Evolutionary conservation across 2,888 invertebrate species (phyloP).

Genomic region (Drosophila monieri): DNA sequence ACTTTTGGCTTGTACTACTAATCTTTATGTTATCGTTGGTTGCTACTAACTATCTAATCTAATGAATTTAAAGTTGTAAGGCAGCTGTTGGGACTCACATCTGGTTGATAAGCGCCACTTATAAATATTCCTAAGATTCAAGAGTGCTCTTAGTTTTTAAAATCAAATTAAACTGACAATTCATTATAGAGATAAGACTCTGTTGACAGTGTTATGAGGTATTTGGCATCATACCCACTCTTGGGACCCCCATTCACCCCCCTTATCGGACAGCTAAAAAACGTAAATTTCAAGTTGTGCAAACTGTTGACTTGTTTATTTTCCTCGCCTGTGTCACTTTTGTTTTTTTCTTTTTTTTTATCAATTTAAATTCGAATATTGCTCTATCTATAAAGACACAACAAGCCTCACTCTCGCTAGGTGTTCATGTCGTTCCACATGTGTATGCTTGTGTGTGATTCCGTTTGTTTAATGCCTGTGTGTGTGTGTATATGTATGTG

Average conservation of each 20-base stretch:
- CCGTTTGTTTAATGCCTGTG: slow-evolving; percentile 18
- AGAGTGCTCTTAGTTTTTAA: neutral
- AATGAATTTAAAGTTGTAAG: neutral
- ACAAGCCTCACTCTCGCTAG: slow-evolving; percentile 45
- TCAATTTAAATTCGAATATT: slow-evolving; percentile 78
- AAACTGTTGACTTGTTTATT: slow-evolving; percentile 39
- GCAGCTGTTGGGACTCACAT: neutral
- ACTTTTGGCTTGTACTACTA: neutral
- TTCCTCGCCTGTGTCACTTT: slow-evolving; percentile 35
- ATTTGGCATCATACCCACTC: neutral
- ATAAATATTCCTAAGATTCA: neutral
- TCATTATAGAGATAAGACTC: neutral
- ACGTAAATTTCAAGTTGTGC: slow-evolving; percentile 35
- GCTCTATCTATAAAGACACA: slow-evolving; percentile 73
- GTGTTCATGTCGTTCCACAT: slow-evolving; percentile 40
- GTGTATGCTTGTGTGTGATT: slow-evolving; percentile 36
- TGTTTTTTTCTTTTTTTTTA: slow-evolving; percentile 66
- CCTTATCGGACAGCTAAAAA: slow-evolving; percentile 21
- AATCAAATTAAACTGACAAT: neutral
- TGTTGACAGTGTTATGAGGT: no score
- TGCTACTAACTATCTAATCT: neutral
- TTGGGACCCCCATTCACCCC: neutral
- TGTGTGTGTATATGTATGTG: slow-evolving; percentile 31
- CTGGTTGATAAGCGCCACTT: no score
- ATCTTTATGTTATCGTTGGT: neutral